A percentile compares a stretch with the other conserved stretches of the same genome.
Evolutionary conservation across 2,113 vertebrate species (phyloP).

Genomic region (Cynopterus brachyotis): DNA sequence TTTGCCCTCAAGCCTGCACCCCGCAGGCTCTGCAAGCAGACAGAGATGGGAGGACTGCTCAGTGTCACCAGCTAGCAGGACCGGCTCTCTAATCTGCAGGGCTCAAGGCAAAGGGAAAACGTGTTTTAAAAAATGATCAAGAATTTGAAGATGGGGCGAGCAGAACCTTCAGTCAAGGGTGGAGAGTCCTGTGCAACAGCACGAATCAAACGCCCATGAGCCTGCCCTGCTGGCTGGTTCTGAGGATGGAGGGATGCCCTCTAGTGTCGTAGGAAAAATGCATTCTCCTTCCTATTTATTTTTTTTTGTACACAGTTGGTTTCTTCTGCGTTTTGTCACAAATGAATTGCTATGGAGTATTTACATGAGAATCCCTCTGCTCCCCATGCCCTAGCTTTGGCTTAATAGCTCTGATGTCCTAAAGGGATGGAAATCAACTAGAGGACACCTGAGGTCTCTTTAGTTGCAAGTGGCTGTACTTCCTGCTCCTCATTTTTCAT

Average conservation of each 20-base stretch:
- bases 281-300: not conserved
- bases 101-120: not conserved
- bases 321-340: not conserved
- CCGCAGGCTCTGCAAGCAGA: not conserved
- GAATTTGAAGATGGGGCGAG: not conserved
- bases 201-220: not conserved
- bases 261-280: constrained; percentile 33
- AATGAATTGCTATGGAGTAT: not conserved
- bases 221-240: not conserved
- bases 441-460: not conserved
- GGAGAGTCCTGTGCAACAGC: no score
- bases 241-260: constrained; percentile 61
- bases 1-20: no score
- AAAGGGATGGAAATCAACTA: not conserved
- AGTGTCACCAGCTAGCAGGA: not conserved
- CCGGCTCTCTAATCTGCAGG: not conserved
- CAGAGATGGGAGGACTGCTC: fast-evolving
- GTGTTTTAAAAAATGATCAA: not conserved
- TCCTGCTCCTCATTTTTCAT: not conserved
- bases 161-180: not conserved
- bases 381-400: not conserved
- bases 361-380: not conserved
- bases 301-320: fast-evolving
- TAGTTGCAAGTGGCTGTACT: not conserved
- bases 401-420: not conserved